Evolutionary conservation across 2,888 invertebrate species (phyloP).

Genomic region (Theretra japonica): DNA sequence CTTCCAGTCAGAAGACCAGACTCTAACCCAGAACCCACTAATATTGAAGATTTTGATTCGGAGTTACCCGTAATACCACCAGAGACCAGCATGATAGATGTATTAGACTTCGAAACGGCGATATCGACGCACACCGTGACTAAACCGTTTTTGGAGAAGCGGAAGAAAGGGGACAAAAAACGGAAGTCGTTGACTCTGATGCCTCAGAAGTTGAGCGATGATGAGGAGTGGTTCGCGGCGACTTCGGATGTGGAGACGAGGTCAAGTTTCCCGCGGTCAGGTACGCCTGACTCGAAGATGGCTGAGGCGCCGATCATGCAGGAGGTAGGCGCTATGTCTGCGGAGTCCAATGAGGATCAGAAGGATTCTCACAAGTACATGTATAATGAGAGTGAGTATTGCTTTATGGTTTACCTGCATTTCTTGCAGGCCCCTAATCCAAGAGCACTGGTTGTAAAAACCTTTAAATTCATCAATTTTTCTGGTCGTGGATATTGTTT

Average conservation of each 20-base stretch:
- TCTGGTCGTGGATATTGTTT: too few species aligned
- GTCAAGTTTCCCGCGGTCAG: conserved; percentile 74
- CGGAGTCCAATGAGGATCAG: conserved; percentile 67
- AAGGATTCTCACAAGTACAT: conserved; percentile 63
- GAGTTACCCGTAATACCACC: conserved; percentile 40
- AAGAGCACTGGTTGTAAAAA: too few species aligned
- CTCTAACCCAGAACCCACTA: conserved; percentile 46
- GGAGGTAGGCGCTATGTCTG: conserved; percentile 47
- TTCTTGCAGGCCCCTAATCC: not conserved
- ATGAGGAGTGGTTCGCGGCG: conserved; percentile 68
- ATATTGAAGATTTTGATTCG: conserved; percentile 47
- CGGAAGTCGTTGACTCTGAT: conserved; percentile 56
- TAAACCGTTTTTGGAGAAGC: conserved; percentile 54
- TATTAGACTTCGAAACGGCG: conserved; percentile 69
- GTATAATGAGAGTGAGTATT: conserved; percentile 72
- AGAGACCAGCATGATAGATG: conserved; percentile 43
- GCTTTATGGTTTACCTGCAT: not conserved
- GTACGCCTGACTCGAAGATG: conserved; percentile 70
- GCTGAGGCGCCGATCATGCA: conserved; percentile 52
- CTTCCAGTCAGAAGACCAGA: conserved; percentile 68
- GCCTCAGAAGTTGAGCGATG: conserved; percentile 64
- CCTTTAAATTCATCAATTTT: too few species aligned
- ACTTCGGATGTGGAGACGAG: conserved; percentile 73
- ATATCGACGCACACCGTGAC: conserved; percentile 76
- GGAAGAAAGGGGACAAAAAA: conserved; percentile 54